phyloP scores from a whole-genome alignment of 2,113 vertebrate genomes.

The Rafetus swinhoei region DNA sequence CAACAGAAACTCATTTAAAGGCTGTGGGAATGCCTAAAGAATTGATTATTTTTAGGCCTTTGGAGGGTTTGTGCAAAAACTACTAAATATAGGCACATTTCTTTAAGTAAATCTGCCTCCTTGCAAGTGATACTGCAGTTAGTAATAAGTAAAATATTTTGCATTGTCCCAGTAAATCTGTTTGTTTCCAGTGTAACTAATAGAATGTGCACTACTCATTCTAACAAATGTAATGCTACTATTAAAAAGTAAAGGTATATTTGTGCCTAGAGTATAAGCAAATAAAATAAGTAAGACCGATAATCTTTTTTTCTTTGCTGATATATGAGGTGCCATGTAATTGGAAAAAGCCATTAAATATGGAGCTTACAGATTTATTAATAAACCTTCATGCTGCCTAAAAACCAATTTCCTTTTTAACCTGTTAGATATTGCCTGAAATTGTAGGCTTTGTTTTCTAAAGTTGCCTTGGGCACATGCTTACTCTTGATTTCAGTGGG shows the following conservation, averaged over 20 bases:
- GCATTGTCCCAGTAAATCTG: neutral
- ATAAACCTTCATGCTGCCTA: neutral
- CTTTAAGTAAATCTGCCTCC: slow-evolving; percentile 2
- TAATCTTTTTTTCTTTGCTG: neutral
- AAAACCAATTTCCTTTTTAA: slow-evolving; percentile 10
- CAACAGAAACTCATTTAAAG: slow-evolving; percentile 27
- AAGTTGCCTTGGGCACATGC: neutral
- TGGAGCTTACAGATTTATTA: neutral
- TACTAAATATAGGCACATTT: slow-evolving; percentile 34
- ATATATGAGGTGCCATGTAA: neutral
- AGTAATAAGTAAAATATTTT: slow-evolving; percentile 29
- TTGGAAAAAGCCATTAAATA: neutral
- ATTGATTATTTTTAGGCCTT: slow-evolving; percentile 40
- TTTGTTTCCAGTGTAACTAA: neutral
- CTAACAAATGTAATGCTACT: neutral
- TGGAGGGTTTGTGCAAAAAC: neutral
- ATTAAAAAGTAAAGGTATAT: neutral
- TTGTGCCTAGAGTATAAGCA: neutral
- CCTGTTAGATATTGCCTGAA: neutral
- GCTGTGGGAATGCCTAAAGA: slow-evolving; percentile 11
- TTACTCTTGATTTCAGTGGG: slow-evolving; percentile 6
- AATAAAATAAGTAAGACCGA: neutral
- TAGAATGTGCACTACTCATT: neutral
- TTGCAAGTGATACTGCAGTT: neutral
- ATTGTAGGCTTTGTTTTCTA: neutral